Percentiles rank a stretch among this genome's conserved stretches.
Evolutionary conservation across 1,140 invertebrate species (phyloP).

Genomic region (Vanessa tameamea): DNA sequence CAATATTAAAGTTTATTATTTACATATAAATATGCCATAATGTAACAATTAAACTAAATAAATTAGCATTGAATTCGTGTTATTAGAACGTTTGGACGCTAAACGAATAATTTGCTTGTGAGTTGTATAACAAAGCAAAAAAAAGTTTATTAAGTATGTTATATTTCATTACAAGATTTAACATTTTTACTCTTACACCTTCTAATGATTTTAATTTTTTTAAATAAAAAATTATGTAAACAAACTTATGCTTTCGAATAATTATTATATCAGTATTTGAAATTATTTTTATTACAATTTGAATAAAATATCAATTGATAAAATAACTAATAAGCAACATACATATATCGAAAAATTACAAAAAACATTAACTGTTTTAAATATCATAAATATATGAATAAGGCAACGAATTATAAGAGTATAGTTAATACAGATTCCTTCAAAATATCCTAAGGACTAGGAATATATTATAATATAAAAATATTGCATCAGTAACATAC

Average conservation of each 20-base stretch:
- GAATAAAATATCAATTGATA: neutral
- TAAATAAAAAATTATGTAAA: neutral
- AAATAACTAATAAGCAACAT: slow-evolving; percentile 4
- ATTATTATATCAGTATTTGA: neutral
- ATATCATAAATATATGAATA: neutral
- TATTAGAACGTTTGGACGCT: neutral
- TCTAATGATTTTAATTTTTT: neutral
- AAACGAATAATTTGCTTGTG: neutral
- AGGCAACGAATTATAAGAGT: slow-evolving; percentile 4
- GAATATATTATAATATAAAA: slow-evolving; percentile 44
- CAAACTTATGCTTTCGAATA: neutral
- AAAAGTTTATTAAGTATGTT: neutral
- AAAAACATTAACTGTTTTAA: neutral
- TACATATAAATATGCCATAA: slow-evolving; percentile 16
- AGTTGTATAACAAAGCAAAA: neutral
- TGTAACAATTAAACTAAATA: neutral
- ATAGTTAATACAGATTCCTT: slow-evolving; percentile 17
- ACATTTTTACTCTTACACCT: neutral
- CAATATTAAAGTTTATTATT: slow-evolving; percentile 29
- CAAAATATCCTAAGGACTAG: slow-evolving; percentile 24
- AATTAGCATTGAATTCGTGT: neutral
- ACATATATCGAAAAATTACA: neutral
- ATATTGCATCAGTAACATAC: slow-evolving; percentile 51
- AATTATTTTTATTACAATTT: neutral
- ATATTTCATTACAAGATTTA: too few species aligned